These are phyloP conservation scores for Ditylenchus weischeri DNA, from an alignment of 2,888 invertebrate genomes.

Conservation along the genomic window DNA sequence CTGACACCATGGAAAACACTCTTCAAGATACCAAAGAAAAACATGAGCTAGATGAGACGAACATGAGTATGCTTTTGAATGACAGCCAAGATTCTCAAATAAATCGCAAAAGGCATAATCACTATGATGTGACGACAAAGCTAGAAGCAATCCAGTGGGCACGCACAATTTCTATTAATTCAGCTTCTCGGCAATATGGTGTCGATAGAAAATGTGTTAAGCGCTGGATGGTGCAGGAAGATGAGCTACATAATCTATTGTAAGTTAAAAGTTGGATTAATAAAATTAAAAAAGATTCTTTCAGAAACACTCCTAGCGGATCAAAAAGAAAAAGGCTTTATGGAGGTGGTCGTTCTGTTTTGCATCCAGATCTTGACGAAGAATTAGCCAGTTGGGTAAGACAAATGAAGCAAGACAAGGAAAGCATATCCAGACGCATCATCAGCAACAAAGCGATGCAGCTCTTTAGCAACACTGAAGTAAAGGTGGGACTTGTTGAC, in stretches of 20 bases:
- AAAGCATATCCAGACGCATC: conserved; percentile 9
- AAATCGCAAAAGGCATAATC: too few species aligned
- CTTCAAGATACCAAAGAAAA: too few species aligned
- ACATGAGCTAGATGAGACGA: too few species aligned
- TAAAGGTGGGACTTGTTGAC: background rate
- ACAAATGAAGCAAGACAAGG: background rate
- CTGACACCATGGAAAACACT: too few species aligned
- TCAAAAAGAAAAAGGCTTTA: background rate
- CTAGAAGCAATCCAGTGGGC: conserved; percentile 12
- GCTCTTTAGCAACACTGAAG: conserved; percentile 4
- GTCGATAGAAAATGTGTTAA: background rate
- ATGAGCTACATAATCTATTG: background rate
- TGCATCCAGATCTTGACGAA: conserved; percentile 7
- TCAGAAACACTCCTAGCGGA: background rate
- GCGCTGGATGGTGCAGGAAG: conserved; percentile 2
- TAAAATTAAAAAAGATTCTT: background rate
- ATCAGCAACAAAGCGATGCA: conserved; percentile 4
- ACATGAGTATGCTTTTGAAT: too few species aligned
- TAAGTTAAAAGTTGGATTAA: background rate
- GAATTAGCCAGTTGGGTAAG: conserved; percentile 3
- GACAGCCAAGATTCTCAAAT: too few species aligned
- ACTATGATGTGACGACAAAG: background rate
- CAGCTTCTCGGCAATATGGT: background rate
- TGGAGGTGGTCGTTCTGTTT: conserved; percentile 11
- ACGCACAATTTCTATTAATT: too few species aligned